A percentile compares a stretch with the other conserved stretches of the same genome.
Conservation (phyloP, 2,797 vertebrate species). For the Micrastur ruficollis region DNA sequence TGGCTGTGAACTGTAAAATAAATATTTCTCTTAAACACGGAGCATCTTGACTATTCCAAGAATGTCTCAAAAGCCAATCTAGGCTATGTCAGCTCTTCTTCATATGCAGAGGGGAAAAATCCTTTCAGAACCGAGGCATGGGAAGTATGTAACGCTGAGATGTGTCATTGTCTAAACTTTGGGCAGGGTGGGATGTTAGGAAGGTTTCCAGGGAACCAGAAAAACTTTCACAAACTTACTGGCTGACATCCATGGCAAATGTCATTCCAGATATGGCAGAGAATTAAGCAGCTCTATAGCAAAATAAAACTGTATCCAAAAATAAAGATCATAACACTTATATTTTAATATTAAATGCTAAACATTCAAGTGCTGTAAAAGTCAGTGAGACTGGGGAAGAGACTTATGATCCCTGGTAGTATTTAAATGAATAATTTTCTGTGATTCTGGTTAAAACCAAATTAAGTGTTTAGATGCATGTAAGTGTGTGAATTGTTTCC, state of each 20-base stretch:
- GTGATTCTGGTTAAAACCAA: not conserved
- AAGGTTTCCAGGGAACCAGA: constrained; percentile 56
- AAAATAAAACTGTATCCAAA: constrained; percentile 2
- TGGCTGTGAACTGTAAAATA: constrained; percentile 49
- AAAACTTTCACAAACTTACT: constrained; percentile 48
- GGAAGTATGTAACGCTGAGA: constrained; percentile 13
- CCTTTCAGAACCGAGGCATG: constrained; percentile 44
- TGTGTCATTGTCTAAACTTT: constrained; percentile 53
- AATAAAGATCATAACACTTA: not conserved
- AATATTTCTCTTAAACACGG: constrained; percentile 1
- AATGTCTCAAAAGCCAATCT: constrained; percentile 14
- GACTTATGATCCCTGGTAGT: not conserved
- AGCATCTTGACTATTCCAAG: constrained; percentile 47
- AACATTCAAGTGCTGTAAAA: not conserved
- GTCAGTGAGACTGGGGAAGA: not conserved
- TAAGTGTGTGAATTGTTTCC: not conserved
- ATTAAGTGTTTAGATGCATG: not conserved
- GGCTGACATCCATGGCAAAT: constrained; percentile 41
- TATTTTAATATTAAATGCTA: not conserved
- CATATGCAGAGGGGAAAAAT: constrained; percentile 43
- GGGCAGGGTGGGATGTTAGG: constrained; percentile 50
- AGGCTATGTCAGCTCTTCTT: constrained; percentile 50
- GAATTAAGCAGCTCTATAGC: constrained; percentile 20
- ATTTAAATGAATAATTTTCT: not conserved
- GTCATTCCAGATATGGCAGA: constrained; percentile 57